Percentiles rank a stretch among this genome's conserved stretches.
phyloP scores from a whole-genome alignment of 2,888 invertebrate genomes.

The Lasioglossum calceatum region DNA sequence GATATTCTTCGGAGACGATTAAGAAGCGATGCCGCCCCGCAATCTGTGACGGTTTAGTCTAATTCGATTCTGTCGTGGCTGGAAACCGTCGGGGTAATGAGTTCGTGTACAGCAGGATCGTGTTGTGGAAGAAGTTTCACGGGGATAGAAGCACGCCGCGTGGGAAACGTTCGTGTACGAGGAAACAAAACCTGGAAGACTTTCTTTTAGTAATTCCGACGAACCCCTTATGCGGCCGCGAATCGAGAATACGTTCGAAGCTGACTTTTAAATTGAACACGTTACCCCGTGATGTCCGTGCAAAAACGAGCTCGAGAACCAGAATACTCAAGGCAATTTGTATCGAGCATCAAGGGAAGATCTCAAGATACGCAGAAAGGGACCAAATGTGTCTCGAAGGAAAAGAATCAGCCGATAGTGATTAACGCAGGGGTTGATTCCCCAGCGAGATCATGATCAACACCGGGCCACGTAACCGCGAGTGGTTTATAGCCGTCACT shows the following conservation, averaged over 20 bases:
- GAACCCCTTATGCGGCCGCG: neutral
- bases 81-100: conserved; percentile 57
- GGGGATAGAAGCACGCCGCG: neutral
- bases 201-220: conserved; percentile 18
- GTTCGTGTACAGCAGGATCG: conserved; percentile 51
- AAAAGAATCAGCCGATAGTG: neutral
- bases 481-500: conserved; percentile 78
- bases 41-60: conserved; percentile 31
- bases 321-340: neutral
- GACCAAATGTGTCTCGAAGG: neutral
- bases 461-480: conserved; percentile 67
- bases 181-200: neutral
- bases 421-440: conserved; percentile 26
- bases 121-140: conserved; percentile 14
- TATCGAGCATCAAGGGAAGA: neutral
- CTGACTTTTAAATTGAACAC: neutral
- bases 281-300: neutral
- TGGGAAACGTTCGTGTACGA: neutral
- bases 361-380: neutral
- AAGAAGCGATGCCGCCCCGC: conserved; percentile 12
- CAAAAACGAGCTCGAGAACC: neutral
- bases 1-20: conserved; percentile 26
- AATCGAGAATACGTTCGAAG: neutral
- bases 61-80: conserved; percentile 38
- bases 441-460: conserved; percentile 67